phyloP scores from a whole-genome alignment of 1,140 invertebrate species.

The Drosophila pseudoananassae region DNA sequence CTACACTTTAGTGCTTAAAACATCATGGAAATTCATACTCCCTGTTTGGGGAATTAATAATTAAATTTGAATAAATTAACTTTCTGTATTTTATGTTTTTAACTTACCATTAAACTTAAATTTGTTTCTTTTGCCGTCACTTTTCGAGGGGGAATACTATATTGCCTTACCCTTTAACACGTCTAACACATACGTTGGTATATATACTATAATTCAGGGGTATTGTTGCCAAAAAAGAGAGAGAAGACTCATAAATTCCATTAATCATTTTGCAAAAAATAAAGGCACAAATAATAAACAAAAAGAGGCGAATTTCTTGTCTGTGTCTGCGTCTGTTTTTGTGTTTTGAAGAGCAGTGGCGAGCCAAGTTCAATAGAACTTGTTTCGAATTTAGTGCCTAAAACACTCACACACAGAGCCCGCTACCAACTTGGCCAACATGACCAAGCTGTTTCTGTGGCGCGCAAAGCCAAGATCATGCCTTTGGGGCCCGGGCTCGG shows the following conservation, averaged over 20 bases:
- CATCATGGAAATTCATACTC: too few relatives aligned
- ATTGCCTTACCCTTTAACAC: conserved; percentile 20
- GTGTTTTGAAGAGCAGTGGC: conserved; percentile 30
- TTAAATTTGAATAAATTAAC: not conserved
- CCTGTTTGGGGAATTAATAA: too few relatives aligned
- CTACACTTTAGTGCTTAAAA: too few relatives aligned
- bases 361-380: conserved; percentile 78
- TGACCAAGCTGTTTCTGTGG: conserved; percentile 38
- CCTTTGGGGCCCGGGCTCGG: conserved; percentile 38
- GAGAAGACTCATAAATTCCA: conserved; percentile 50
- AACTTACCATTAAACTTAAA: not conserved
- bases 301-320: conserved; percentile 28
- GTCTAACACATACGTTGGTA: conserved; percentile 24
- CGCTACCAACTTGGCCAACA: conserved; percentile 46
- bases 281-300: conserved; percentile 41
- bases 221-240: conserved; percentile 29
- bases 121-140: conserved; percentile 9
- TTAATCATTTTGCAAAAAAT: conserved; percentile 69
- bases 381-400: conserved; percentile 69
- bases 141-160: conserved; percentile 46
- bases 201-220: conserved; percentile 4
- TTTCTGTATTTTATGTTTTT: not conserved
- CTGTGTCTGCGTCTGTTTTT: conserved; percentile 30
- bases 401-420: conserved; percentile 39
- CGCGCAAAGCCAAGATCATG: conserved; percentile 37